Conservation (phyloP, 2,888 invertebrate species). For the Cybosia mesomella region DNA sequence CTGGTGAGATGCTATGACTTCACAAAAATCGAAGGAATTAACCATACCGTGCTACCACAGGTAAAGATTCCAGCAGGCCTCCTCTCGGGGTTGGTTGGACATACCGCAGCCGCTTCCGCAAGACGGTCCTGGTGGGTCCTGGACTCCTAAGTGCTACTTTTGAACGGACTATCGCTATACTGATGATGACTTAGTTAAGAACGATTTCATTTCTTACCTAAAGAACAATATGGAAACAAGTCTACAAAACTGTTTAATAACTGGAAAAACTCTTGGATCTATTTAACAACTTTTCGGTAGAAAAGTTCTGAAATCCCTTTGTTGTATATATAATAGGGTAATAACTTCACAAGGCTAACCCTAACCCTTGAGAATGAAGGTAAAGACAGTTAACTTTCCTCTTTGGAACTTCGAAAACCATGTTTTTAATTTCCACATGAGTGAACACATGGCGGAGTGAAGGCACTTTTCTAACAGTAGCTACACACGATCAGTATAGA, state of each 20-base stretch:
- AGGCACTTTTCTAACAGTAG: conserved; percentile 58
- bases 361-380: conserved; percentile 39
- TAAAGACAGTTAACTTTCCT: conserved; percentile 66
- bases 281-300: background rate
- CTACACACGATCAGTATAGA: conserved; percentile 50
- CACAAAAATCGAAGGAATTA: too few relatives aligned
- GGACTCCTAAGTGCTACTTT: too few relatives aligned
- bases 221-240: background rate
- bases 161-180: too few relatives aligned
- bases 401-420: conserved; percentile 74
- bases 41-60: too few relatives aligned
- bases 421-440: conserved; percentile 82
- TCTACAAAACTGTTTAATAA: background rate
- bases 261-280: background rate
- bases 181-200: background rate
- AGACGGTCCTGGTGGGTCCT: too few relatives aligned
- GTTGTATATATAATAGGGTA: conserved; percentile 28
- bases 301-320: conserved; percentile 27
- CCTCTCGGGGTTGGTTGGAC: too few relatives aligned
- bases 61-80: too few relatives aligned
- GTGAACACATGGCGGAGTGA: conserved; percentile 68
- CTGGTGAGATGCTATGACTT: too few relatives aligned
- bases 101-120: too few relatives aligned
- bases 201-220: background rate
- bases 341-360: conserved; percentile 33